Evolutionary conservation across 2,797 vertebrate genomes (phyloP).

Genomic region (Eulemur albifrons): DNA sequence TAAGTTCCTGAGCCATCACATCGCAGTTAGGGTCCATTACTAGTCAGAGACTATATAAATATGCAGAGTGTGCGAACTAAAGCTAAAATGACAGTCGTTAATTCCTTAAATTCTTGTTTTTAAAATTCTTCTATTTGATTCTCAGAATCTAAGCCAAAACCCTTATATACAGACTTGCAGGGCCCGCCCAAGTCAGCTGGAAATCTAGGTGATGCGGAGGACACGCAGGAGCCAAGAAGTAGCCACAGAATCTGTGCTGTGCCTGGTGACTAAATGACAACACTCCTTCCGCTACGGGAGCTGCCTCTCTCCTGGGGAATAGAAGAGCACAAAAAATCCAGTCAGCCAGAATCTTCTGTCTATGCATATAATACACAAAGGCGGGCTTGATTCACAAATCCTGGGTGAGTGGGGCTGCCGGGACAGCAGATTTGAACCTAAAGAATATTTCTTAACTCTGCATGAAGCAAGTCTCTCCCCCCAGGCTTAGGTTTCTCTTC

Average conservation of each 20-base stretch:
- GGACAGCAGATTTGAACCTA: not conserved
- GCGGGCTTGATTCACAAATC: not conserved
- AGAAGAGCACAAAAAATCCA: conserved; percentile 15
- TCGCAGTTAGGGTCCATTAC: not conserved
- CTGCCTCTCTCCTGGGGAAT: conserved; percentile 89
- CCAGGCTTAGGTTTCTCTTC: not conserved
- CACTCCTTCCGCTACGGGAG: conserved; percentile 92
- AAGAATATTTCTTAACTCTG: not conserved
- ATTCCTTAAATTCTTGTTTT: not conserved
- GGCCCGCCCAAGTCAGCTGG: not conserved
- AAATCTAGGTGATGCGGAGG: not conserved
- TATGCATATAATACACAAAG: not conserved
- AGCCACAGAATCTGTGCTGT: not conserved
- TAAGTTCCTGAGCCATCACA: not conserved
- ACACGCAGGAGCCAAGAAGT: not conserved
- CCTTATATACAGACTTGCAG: not conserved
- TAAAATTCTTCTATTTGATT: conserved; percentile 39
- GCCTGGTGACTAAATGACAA: conserved; percentile 88
- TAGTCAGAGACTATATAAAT: not conserved
- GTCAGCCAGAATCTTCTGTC: not conserved
- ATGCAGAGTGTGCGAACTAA: not conserved
- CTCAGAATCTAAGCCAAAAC: conserved; percentile 25
- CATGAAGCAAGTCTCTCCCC: not conserved
- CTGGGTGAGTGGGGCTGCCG: not conserved
- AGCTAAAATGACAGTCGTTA: not conserved